phyloP scores from a whole-genome alignment of 2,888 invertebrate genomes.

The Tortrix viridana region DNA sequence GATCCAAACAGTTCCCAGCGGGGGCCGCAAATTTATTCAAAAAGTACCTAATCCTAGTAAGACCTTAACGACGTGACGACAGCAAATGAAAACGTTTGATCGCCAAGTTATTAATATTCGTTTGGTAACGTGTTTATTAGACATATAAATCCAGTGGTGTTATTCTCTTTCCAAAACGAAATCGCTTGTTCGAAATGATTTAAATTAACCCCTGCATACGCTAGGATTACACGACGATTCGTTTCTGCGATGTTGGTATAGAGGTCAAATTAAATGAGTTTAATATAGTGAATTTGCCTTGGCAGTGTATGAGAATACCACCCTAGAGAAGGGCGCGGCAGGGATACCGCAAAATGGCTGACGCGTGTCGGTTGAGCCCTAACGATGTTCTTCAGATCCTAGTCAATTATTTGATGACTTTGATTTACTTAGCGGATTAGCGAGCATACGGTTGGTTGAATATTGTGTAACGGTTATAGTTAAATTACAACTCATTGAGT shows the following conservation, averaged over 20 bases:
- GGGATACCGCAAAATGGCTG: constrained; percentile 68
- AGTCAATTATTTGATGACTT: constrained; percentile 65
- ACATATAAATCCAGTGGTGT: constrained; percentile 64
- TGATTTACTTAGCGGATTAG: constrained; percentile 77
- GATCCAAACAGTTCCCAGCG: background rate
- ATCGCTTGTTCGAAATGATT: too few species aligned
- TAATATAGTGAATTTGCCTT: too few species aligned
- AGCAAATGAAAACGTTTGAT: constrained; percentile 66
- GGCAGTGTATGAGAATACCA: too few species aligned
- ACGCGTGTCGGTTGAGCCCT: constrained; percentile 74
- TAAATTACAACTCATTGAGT: background rate
- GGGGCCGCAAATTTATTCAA: constrained; percentile 42
- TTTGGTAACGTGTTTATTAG: constrained; percentile 53
- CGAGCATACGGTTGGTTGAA: constrained; percentile 24
- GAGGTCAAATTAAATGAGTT: too few species aligned
- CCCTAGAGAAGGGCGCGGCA: too few species aligned
- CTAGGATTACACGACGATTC: too few species aligned
- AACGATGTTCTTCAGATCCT: constrained; percentile 72
- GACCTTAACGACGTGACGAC: constrained; percentile 58
- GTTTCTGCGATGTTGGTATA: too few species aligned
- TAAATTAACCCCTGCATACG: too few species aligned
- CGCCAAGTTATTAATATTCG: constrained; percentile 77
- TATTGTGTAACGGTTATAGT: background rate
- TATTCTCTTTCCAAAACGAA: too few species aligned
- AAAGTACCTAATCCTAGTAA: constrained; percentile 49